phyloP scores from a whole-genome alignment of 37 sponge, comb jelly and placozoan species.

The Oopsacas minuta region DNA sequence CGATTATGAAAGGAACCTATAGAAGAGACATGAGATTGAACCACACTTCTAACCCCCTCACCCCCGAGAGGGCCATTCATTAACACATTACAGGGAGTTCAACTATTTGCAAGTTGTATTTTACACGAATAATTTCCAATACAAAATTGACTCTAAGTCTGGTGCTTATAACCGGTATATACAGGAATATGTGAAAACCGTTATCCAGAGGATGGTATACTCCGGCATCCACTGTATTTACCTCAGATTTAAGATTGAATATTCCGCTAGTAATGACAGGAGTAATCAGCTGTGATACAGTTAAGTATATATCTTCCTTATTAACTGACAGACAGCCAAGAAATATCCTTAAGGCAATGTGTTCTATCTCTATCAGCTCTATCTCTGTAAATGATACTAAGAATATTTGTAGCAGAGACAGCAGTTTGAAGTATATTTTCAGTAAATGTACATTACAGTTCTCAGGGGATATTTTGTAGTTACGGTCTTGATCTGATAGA shows the following conservation, averaged over 20 bases:
- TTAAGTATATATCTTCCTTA: not conserved
- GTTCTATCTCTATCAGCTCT: conserved; percentile 14
- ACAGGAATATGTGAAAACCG: too few species aligned
- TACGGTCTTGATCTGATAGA: not conserved
- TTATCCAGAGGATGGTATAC: too few species aligned
- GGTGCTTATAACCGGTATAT: too few species aligned
- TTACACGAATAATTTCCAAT: too few species aligned
- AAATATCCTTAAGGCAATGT: not conserved
- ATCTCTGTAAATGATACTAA: not conserved
- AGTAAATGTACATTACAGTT: not conserved
- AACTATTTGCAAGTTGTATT: too few species aligned
- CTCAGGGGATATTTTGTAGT: not conserved
- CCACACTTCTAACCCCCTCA: too few species aligned
- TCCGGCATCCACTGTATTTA: not conserved
- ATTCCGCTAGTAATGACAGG: not conserved
- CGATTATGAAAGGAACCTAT: conserved; percentile 2
- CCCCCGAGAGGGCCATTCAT: too few species aligned
- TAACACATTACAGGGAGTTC: too few species aligned
- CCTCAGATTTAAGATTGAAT: conserved; percentile 3
- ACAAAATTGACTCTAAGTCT: too few species aligned
- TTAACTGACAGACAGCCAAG: not conserved
- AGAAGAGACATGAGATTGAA: too few species aligned
- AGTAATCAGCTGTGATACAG: conserved; percentile 13
- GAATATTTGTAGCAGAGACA: not conserved
- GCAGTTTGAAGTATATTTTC: not conserved